These are phyloP conservation scores for Trileptium ribeirensis DNA, from an alignment of 2,888 invertebrate genomes.

Conservation along the genomic window DNA sequence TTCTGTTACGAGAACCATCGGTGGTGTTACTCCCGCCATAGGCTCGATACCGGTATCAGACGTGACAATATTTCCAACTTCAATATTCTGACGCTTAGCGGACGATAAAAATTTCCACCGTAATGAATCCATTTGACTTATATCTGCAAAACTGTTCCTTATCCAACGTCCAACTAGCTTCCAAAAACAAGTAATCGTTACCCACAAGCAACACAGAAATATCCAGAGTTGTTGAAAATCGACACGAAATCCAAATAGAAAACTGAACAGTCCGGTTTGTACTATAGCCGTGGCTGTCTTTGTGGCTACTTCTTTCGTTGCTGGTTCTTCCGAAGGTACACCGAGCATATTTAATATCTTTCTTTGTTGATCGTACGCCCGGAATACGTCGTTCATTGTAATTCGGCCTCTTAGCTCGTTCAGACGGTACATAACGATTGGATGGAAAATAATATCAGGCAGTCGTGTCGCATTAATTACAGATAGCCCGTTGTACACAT, in stretches of 20 bases:
- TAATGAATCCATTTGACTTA: no score
- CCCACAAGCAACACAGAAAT: background rate
- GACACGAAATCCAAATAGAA: background rate
- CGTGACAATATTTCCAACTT: no score
- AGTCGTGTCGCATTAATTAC: background rate
- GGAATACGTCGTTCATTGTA: background rate
- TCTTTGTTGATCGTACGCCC: background rate
- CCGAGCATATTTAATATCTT: background rate
- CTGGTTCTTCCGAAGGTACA: background rate
- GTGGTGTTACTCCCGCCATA: no score
- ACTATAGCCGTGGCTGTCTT: background rate
- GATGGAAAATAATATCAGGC: background rate
- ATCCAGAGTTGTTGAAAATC: background rate
- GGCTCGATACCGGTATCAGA: no score
- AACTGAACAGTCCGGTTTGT: background rate
- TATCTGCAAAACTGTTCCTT: no score
- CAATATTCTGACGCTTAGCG: no score
- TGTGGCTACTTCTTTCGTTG: background rate
- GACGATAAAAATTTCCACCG: no score
- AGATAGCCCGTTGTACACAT: background rate
- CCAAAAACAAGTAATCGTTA: no score
- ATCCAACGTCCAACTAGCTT: no score
- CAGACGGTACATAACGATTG: background rate
- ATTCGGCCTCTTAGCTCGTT: background rate
- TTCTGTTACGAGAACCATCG: background rate